A percentile compares a stretch with the other conserved stretches of the same genome.
These are phyloP conservation scores for Heliconius ethilla DNA, from an alignment of 2,888 invertebrate genomes.

Conservation along the genomic window DNA sequence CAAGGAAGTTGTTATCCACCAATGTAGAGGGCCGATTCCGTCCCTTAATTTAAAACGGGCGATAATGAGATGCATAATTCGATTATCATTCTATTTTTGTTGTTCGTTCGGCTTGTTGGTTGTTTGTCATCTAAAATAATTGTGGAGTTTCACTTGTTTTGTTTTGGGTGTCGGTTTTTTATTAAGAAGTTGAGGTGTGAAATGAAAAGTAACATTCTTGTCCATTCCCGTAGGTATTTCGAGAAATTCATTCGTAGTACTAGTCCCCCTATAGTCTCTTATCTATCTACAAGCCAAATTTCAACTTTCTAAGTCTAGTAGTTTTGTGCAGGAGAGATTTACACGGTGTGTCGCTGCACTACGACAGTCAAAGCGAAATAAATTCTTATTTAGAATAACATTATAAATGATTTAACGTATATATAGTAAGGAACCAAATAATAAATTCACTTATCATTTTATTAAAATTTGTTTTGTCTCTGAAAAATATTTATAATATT, in stretches of 20 bases:
- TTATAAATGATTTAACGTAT: no score
- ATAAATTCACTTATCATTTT: no score
- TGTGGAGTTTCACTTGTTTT: background rate
- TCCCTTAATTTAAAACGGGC: slow-evolving; percentile 74
- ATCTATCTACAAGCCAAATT: background rate
- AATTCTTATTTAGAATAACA: no score
- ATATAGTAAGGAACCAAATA: no score
- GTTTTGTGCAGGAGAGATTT: no score
- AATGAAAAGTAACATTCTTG: background rate
- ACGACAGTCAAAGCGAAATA: no score
- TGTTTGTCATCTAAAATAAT: slow-evolving; percentile 25
- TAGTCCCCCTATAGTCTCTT: background rate
- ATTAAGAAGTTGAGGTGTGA: background rate
- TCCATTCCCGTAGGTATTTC: no score
- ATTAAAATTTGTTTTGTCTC: no score
- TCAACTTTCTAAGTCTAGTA: background rate
- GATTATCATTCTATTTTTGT: slow-evolving; percentile 58
- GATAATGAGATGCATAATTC: slow-evolving; percentile 77
- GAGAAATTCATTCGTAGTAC: background rate
- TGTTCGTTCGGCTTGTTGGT: slow-evolving; percentile 33
- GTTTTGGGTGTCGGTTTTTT: background rate
- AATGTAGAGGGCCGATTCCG: slow-evolving; percentile 75
- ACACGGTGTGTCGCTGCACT: no score
- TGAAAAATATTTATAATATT: no score
- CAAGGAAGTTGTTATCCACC: slow-evolving; percentile 78